Base-by-base conservation (phyloP, 1,140 invertebrate genomes). In the Hyles euphorbiae region DNA sequence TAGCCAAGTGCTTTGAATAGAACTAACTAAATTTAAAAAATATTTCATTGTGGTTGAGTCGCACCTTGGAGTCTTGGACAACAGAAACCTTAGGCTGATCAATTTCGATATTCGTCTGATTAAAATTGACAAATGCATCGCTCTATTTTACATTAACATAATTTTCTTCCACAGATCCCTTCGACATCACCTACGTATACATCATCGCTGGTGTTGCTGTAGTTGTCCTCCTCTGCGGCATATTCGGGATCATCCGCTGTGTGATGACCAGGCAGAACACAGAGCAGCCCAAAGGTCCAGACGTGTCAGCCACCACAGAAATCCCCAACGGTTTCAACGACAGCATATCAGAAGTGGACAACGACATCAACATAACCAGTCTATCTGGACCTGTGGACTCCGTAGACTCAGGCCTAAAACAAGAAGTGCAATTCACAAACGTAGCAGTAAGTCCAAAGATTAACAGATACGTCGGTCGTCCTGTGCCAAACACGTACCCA, bases 281-380 rank as follows among this genome's bases (percentile, higher is more conserved):
- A 5, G 78, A 88, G n/a, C 85, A 87, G 46, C 78, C 81, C 34
- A 89, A 89, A 74, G 83, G 83, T 0, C 89, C 89, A 1, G 87
- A 90, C 64, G 87, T 90, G 8, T 90, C 89, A 7, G 89, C 87
- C n/a, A 88, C 83, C 0, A 89, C 89, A 0, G 89, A 90, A 57
- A 80, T 90, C 34, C 87, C 89, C 2, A 89, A 90, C 59, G 89
- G 89, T 9, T 90, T 90, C 72, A 88, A 87, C 64, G 89, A 90
- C 75, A 90, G 87, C 64, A 90, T 90, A 77, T 90, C 89, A 43
- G 89, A 90, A 65, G 89, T 90, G 3, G 89, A 90, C 68, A 88
- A 87, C 49, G 89, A 90, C 60, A 90, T 90, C 10, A 89, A 90
- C 63, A 90, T 90, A 63, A 88, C 84, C 3, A 89, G 84, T 44